Evolutionary conservation across 2,113 vertebrate genomes (phyloP).

Genomic region (Dipodomys merriami): DNA sequence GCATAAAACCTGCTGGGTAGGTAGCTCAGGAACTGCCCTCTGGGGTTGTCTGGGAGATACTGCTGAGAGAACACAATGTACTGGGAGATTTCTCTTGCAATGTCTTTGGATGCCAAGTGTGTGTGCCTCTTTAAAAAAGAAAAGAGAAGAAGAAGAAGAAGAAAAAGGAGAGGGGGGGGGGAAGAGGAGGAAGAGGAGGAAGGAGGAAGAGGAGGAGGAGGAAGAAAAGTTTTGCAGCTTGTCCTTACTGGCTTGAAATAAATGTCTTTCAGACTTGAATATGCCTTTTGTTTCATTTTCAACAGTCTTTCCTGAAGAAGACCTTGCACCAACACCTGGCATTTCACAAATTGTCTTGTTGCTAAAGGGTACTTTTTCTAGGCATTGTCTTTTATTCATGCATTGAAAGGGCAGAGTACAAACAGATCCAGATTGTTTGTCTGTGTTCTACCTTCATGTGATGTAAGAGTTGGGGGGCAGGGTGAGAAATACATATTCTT

Average conservation of each 20-base stretch:
- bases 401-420: constrained; percentile 70
- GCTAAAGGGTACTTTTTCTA: constrained; percentile 67
- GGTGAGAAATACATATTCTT: not conserved
- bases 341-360: constrained; percentile 77
- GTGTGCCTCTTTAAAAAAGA: not conserved
- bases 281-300: constrained; percentile 77
- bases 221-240: not conserved
- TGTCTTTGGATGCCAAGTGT: not conserved
- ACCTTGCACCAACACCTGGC: constrained; percentile 75
- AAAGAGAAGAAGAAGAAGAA: not conserved
- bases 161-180: too few species aligned
- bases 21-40: not conserved
- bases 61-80: not conserved
- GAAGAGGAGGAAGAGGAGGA: too few species aligned
- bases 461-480: not conserved
- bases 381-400: constrained; percentile 64
- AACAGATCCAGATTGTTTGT: constrained; percentile 39
- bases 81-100: not conserved
- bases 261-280: constrained; percentile 73
- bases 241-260: constrained; percentile 49
- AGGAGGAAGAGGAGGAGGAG: too few species aligned
- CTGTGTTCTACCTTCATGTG: not conserved
- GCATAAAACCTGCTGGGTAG: not conserved
- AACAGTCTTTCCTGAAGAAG: constrained; percentile 69
- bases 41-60: not conserved